phyloP scores from a whole-genome alignment of 2,113 vertebrate genomes.

The Thamnophis sirtalis region DNA sequence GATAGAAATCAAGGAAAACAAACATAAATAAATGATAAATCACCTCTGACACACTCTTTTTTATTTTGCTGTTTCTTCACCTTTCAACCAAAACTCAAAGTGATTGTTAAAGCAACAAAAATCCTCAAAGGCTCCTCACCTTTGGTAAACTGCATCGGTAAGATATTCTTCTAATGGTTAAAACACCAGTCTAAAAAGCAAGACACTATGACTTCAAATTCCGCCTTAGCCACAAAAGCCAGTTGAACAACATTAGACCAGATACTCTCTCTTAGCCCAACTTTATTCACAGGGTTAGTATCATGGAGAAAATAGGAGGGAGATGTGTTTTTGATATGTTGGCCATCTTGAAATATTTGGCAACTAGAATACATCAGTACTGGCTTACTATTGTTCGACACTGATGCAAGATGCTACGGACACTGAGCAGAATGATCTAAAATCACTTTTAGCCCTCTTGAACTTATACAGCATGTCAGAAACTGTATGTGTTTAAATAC shows the following conservation, averaged over 20 bases:
- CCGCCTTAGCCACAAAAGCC: neutral
- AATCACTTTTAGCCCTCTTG: neutral
- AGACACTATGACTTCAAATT: neutral
- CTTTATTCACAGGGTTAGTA: neutral
- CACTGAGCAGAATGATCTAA: neutral
- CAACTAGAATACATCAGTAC: neutral
- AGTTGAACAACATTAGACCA: neutral
- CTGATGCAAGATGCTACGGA: neutral
- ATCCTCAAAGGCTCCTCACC: neutral
- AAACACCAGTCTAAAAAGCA: neutral
- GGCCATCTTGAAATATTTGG: neutral
- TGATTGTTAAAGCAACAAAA: neutral
- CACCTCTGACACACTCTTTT: neutral
- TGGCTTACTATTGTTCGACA: neutral
- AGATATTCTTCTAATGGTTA: neutral
- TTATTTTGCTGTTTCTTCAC: neutral
- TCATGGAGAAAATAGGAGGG: neutral
- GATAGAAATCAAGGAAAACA: neutral
- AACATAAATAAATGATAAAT: neutral
- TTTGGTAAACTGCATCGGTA: neutral
- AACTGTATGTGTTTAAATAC: neutral
- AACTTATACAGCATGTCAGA: neutral
- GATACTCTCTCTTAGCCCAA: neutral
- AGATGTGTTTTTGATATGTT: neutral
- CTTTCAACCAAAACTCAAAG: neutral